phyloP scores from a whole-genome alignment of 2,797 vertebrate genomes.

The Sebastes miniatus region DNA sequence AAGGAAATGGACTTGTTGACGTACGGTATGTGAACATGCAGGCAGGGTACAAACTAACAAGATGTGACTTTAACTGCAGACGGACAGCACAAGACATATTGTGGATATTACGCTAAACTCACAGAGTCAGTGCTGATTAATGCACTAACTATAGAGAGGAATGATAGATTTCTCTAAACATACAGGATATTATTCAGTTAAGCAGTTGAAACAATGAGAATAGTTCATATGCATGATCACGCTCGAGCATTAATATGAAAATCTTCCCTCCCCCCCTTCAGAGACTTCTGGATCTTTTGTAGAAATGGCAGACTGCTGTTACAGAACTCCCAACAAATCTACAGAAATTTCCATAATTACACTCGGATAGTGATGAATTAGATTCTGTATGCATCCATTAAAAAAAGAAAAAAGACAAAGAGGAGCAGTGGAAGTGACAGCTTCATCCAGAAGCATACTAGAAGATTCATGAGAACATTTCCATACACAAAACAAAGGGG shows the following conservation, averaged over 20 bases:
- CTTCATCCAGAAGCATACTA: conserved; percentile 62
- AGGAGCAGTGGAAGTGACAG: conserved; percentile 60
- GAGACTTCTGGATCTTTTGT: conserved; percentile 43
- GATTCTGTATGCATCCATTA: conserved; percentile 47
- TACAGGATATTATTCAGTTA: conserved; percentile 32
- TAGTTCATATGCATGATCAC: conserved; percentile 39
- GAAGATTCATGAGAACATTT: conserved; percentile 68
- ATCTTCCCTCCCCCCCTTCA: conserved; percentile 23
- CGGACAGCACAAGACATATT: background rate
- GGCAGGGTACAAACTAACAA: background rate
- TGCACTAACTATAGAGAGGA: background rate
- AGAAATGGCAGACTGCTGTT: conserved; percentile 33
- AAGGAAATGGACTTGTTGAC: conserved; percentile 1
- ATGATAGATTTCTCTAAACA: conserved; percentile 30
- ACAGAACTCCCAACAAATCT: conserved; percentile 58
- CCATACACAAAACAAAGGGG: conserved; percentile 56
- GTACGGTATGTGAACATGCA: background rate
- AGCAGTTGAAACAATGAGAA: conserved; percentile 42
- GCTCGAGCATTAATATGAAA: conserved; percentile 36
- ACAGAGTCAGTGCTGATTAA: conserved; percentile 24
- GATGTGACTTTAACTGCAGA: background rate
- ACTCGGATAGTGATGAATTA: conserved; percentile 63
- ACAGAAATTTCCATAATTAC: conserved; percentile 73
- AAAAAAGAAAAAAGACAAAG: conserved; percentile 52
- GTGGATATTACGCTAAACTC: conserved; percentile 30